A percentile compares a stretch with the other conserved stretches of the same genome.
Evolutionary conservation across 2,888 invertebrate species (phyloP).

Genomic region (Melanargia galathea): DNA sequence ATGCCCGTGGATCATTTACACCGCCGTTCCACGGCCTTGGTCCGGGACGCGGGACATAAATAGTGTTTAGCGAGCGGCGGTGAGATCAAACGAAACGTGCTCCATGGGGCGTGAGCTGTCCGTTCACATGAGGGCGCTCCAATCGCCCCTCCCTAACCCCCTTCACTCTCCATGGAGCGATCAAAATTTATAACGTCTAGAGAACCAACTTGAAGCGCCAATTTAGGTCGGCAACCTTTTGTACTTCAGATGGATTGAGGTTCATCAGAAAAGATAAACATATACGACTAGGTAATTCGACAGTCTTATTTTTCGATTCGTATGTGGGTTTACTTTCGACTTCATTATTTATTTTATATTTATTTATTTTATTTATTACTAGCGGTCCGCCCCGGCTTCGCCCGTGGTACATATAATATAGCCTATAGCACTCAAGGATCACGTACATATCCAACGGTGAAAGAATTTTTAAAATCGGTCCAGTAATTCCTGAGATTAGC

Average conservation of each 20-base stretch:
- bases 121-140: slow-evolving; percentile 72
- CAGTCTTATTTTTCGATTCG: too few relatives aligned
- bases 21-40: slow-evolving; percentile 61
- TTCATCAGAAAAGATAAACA: not conserved
- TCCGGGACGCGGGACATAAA: slow-evolving; percentile 59
- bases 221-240: not conserved
- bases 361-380: too few relatives aligned
- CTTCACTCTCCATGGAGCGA: slow-evolving; percentile 37
- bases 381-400: too few relatives aligned
- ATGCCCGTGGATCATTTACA: slow-evolving; percentile 47
- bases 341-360: too few relatives aligned
- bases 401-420: too few relatives aligned
- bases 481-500: too few relatives aligned
- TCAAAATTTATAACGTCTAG: slow-evolving; percentile 38
- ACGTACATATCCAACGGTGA: too few relatives aligned
- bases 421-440: too few relatives aligned
- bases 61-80: slow-evolving; percentile 68
- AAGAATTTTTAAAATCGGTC: too few relatives aligned
- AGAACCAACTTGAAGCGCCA: slow-evolving; percentile 1
- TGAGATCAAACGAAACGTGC: slow-evolving; percentile 81
- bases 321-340: too few relatives aligned
- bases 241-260: not conserved
- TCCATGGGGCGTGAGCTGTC: slow-evolving; percentile 72
- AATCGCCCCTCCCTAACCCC: slow-evolving; percentile 48
- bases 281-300: too few relatives aligned